Evolutionary conservation across 30 jellyfish, hydroid and myxozoan species (phyloP).

Genomic region (Turritopsis dohrnii): DNA sequence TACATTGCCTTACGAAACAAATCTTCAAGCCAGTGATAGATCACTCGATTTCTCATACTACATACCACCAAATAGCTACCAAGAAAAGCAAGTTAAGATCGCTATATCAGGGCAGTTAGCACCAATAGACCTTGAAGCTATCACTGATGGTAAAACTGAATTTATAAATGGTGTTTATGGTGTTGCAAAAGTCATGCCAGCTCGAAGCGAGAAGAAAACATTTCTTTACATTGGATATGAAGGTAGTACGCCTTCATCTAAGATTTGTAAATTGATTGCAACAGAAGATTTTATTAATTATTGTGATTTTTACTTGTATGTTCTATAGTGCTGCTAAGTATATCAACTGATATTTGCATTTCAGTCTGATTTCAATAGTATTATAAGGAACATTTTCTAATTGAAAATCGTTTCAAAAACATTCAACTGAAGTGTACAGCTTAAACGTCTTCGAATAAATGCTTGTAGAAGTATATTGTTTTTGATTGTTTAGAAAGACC

Average conservation of each 20-base stretch:
- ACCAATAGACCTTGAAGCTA: background rate
- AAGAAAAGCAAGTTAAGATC: background rate
- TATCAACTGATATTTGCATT: too few relatives aligned
- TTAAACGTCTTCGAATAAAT: too few relatives aligned
- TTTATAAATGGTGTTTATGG: conserved; percentile 6
- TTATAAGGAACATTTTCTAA: too few relatives aligned
- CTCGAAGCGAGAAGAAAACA: background rate
- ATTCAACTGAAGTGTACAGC: too few relatives aligned
- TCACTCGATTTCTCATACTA: background rate
- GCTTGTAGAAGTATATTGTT: background rate
- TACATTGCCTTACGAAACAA: background rate
- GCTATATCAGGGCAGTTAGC: background rate
- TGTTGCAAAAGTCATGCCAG: background rate
- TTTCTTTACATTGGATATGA: background rate
- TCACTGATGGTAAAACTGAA: conserved; percentile 5
- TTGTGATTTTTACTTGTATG: too few relatives aligned
- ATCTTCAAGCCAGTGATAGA: background rate
- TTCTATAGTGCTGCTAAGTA: too few relatives aligned
- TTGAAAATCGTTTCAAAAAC: too few relatives aligned
- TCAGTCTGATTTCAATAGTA: too few relatives aligned
- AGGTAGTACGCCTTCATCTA: background rate
- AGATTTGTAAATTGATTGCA: background rate
- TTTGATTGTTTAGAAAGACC: background rate
- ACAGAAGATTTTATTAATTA: too few relatives aligned
- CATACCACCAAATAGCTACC: background rate